phyloP scores from a whole-genome alignment of 1,140 invertebrate species.

The Leguminivora glycinivorella region DNA sequence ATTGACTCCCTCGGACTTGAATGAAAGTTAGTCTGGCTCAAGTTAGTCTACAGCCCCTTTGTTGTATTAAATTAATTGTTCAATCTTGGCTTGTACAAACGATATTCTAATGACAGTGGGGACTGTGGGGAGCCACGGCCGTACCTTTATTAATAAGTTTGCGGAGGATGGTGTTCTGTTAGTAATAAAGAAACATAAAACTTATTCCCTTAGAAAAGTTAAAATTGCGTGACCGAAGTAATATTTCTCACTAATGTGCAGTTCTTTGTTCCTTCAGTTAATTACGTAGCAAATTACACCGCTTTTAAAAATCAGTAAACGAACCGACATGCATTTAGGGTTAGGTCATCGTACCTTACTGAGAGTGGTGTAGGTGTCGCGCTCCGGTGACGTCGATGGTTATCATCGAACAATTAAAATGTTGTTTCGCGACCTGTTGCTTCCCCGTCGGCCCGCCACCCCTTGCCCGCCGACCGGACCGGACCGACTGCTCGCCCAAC shows the following conservation, averaged over 20 bases:
- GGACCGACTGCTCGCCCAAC: conserved; percentile 49
- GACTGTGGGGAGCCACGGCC: no score
- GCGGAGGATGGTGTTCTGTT: background rate
- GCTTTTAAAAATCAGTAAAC: conserved; percentile 39
- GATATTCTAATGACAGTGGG: conserved; percentile 25
- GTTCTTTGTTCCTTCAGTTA: conserved; percentile 18
- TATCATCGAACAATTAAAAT: conserved; percentile 75
- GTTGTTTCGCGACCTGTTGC: conserved; percentile 76
- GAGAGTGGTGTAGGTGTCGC: conserved; percentile 55
- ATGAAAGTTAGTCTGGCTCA: conserved; percentile 25
- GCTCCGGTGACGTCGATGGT: conserved; percentile 69
- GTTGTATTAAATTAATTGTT: conserved; percentile 27
- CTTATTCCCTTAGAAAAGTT: background rate
- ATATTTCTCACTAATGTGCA: conserved; percentile 27
- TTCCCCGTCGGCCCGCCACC: conserved; percentile 43
- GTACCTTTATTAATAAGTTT: conserved; percentile 8
- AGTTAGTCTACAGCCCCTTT: conserved; percentile 7
- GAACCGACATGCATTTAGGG: conserved; percentile 61
- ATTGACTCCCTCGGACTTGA: conserved; percentile 36
- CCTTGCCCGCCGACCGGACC: conserved; percentile 37
- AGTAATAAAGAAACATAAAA: conserved; percentile 2
- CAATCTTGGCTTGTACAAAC: conserved; percentile 21
- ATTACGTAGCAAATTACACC: conserved; percentile 32
- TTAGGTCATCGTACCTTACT: conserved; percentile 65
- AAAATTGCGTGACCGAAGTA: conserved; percentile 18